Evolutionary conservation across 2,113 vertebrate genomes (phyloP), one percentile per base, ranked within the genome.

Genomic region (Morone chrysops): DNA sequence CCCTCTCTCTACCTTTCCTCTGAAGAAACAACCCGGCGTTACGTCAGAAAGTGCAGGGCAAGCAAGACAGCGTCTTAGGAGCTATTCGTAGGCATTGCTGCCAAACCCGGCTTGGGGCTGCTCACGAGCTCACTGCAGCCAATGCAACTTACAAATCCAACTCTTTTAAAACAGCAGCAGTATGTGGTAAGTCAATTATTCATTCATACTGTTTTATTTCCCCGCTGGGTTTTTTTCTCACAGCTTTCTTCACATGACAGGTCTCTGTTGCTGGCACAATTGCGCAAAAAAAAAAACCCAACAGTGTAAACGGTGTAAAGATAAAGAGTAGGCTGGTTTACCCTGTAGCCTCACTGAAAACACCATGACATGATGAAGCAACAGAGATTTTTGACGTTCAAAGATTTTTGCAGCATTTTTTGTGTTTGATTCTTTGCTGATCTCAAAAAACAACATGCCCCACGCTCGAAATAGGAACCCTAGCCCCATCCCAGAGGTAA

Each of bases 401-500:
- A 76, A 90, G 65, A 75, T 91, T 92, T 91, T 87, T 92, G 81
- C 82, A 86, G 81, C 63, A 31, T 89, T 91, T 92, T 90, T 87
- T 78, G 61, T 54, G 68, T 87, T 85, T 87, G 83, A 83, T 86
- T 92, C 59, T 92, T 90, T 86, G 86, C 83, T 91, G 82, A 91
- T 89, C 84, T 86, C 31, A 91, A 93, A 84, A 92, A 87, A 83
- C 86, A 94, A 90, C 85, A 97, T 97, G 96, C 96, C 96, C 88
- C 96, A 96, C 91, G 92, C 93, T 87, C 95, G 95, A 85, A 94
- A 94, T 83, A 95, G 95, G 93, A 96, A 95, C 93, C 93, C 95
- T 4, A 96, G 94, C 84, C 94, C 94, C 76, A 94, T 96, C 87
- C 96, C 96, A 63, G 96, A 96, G 89, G 95, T 95, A 85, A 95